Percentiles rank a stretch among this genome's conserved stretches.
phyloP scores from a whole-genome alignment of 2,888 invertebrate genomes.

The Petrolisthes cinctipes region DNA sequence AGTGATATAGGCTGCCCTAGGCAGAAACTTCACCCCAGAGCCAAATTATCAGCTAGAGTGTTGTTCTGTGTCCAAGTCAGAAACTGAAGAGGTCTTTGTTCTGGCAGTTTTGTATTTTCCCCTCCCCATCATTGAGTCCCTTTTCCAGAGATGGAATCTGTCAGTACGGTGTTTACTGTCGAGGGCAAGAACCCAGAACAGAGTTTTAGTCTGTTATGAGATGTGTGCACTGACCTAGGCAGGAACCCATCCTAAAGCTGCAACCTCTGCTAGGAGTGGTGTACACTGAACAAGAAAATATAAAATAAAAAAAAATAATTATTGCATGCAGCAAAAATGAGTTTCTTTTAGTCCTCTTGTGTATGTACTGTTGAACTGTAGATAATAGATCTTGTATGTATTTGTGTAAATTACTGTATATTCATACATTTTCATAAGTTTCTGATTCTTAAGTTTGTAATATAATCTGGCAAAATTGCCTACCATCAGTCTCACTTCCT shows the following conservation, averaged over 20 bases:
- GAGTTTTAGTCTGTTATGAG: conserved; percentile 20
- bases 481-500: no score
- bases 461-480: no score
- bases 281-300: conserved; percentile 58
- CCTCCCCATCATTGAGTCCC: conserved; percentile 13
- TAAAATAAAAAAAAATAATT: conserved; percentile 59
- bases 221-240: conserved; percentile 26
- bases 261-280: conserved; percentile 59
- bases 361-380: neutral
- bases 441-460: no score
- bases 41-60: conserved; percentile 17
- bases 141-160: conserved; percentile 23
- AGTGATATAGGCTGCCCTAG: conserved; percentile 25
- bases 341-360: conserved; percentile 32
- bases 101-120: conserved; percentile 11
- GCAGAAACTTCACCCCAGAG: conserved; percentile 33
- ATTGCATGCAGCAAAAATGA: conserved; percentile 59
- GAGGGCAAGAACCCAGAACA: conserved; percentile 24
- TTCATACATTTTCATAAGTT: no score
- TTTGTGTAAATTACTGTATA: neutral
- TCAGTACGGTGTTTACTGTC: conserved; percentile 3
- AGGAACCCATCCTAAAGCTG: conserved; percentile 52
- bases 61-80: conserved; percentile 10
- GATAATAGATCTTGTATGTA: no score
- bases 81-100: neutral